phyloP scores from a whole-genome alignment of 2,888 invertebrate species.

The Ectropis crepuscularia region DNA sequence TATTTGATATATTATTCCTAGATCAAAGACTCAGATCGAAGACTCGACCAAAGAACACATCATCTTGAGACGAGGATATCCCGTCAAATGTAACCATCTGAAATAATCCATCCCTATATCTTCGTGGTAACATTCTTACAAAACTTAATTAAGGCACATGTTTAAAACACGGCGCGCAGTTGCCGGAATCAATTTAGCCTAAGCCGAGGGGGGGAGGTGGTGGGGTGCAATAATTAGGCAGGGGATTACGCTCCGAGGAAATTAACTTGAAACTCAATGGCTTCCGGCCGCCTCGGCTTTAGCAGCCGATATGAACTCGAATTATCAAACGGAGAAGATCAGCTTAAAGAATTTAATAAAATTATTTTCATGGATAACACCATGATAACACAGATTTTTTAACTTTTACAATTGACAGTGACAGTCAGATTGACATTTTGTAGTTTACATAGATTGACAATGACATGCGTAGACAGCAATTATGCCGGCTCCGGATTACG shows the following conservation, averaged over 20 bases:
- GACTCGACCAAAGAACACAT: too few relatives aligned
- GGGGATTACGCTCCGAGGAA: conserved; percentile 72
- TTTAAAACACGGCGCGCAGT: conserved; percentile 27
- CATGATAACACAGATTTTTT: too few relatives aligned
- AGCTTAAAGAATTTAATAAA: not conserved
- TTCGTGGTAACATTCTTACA: not conserved
- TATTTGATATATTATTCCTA: too few relatives aligned
- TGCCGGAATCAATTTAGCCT: conserved; percentile 37
- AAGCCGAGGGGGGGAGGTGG: conserved; percentile 31
- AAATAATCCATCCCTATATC: too few relatives aligned
- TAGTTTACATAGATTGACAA: too few relatives aligned
- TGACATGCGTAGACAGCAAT: too few relatives aligned
- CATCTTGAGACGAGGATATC: too few relatives aligned
- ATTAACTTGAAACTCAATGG: conserved; percentile 74
- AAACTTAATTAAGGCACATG: conserved; percentile 19
- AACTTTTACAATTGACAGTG: too few relatives aligned
- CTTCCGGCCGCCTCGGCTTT: conserved; percentile 39
- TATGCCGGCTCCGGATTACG: too few relatives aligned
- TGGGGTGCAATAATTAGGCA: conserved; percentile 72
- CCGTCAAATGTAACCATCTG: too few relatives aligned
- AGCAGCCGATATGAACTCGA: conserved; percentile 3
- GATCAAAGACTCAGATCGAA: too few relatives aligned
- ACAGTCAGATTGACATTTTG: too few relatives aligned
- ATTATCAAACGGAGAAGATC: not conserved
- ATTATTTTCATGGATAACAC: not conserved